Percentiles rank a stretch among this genome's conserved stretches.
Evolutionary conservation across 2,888 invertebrate genomes (phyloP).

Genomic region (Polymixis flavicincta): DNA sequence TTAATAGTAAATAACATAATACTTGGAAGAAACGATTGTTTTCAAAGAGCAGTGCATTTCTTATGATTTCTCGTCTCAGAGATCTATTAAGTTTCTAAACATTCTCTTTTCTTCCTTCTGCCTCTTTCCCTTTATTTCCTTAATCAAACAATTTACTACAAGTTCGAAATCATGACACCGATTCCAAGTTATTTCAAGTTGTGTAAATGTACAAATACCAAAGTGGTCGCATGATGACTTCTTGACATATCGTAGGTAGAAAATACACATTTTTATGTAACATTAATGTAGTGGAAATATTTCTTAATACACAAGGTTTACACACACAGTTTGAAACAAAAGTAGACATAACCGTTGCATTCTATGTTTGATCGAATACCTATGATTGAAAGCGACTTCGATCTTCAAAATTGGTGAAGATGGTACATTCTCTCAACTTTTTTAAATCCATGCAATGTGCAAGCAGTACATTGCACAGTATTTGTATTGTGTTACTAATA

Average conservation of each 20-base stretch:
- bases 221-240: slow-evolving; percentile 1
- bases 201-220: slow-evolving; percentile 10
- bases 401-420: neutral
- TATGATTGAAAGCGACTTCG: neutral
- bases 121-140: neutral
- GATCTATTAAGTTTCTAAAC: neutral
- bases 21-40: slow-evolving; percentile 7
- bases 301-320: neutral
- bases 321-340: neutral
- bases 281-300: slow-evolving; percentile 16
- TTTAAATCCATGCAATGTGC: neutral
- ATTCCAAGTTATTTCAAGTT: neutral
- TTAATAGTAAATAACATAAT: neutral
- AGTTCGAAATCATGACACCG: neutral
- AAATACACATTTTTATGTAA: slow-evolving; percentile 11
- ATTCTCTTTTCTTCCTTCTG: neutral
- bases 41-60: neutral
- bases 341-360: neutral
- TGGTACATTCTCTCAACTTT: neutral
- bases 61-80: neutral
- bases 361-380: neutral
- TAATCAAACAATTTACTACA: neutral
- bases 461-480: neutral
- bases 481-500: neutral
- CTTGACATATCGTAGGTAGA: neutral